Evolutionary conservation across 2,888 invertebrate genomes (phyloP), one percentile per base, ranked within the genome.

Genomic region (Synanthedon vespiformis): DNA sequence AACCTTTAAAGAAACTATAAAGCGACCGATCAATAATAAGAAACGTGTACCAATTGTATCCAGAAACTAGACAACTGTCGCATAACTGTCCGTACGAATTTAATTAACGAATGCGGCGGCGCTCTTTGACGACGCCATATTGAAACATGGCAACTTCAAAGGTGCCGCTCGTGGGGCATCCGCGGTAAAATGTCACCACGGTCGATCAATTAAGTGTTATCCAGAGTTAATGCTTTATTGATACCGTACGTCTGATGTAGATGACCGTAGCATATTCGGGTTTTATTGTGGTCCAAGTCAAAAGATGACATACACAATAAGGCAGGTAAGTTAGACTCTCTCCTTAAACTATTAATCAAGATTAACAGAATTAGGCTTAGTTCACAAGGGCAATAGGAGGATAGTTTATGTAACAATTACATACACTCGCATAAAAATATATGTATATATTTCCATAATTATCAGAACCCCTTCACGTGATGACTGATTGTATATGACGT

Each of bases 171-270:
- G 75, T 76, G 77, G 74, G 70, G 70, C 73, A 65, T 70, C 72
- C 69, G 72, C 76, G 61, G 73, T 72, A 73, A 85, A 86, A 87
- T 87, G 85, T 87, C 86, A 85, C 85, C 85, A 77, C 77, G 78
- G 75, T 78, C 75, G 68, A 77, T 79, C 80, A 82, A 84, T 85
- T 85, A 85, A 78, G 75, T 68, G 73, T 65, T 74, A 74, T 74
- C 67, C 73, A 66, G 69, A 67, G 66, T 75, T 75, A 79, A 77
- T 76, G 68, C 68, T 75, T 72, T 79, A 79, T 80, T 79, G 81
- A 82, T 80, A 83, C 78, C 77, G 71, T 59, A 54, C 69, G 67
- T 64, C 65, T 63, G 62, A 57, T 64, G 54, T 62, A 68, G 70
- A 74, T 72, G 68, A 58, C 68, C 64, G 72, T 74, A 68, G 68